Conservation (phyloP, 2,797 vertebrate genomes). For the Betta splendens region DNA sequence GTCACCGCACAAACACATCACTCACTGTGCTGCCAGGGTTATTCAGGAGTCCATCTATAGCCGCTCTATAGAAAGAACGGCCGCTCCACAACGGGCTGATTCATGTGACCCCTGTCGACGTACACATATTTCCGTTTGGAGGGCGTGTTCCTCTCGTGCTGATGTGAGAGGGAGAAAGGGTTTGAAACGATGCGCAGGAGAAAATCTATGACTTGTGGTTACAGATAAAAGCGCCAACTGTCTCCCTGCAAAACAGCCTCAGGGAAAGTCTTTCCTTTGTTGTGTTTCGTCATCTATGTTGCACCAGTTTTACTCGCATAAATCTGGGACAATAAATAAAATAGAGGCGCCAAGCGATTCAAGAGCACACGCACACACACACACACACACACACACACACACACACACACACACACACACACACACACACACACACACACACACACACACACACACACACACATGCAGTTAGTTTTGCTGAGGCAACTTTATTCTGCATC, state of each 20-base stretch:
- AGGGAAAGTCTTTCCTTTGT: conserved; percentile 20
- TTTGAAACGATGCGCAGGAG: conserved; percentile 5
- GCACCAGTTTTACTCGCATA: conserved; percentile 36
- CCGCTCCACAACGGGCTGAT: conserved; percentile 49
- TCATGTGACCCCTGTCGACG: conserved; percentile 37
- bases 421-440: too few species aligned
- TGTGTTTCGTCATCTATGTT: conserved; percentile 38
- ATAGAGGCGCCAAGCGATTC: conserved; percentile 4
- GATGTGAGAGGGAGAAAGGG: conserved; percentile 10
- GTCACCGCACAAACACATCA: conserved; percentile 68
- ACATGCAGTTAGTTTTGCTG: not conserved
- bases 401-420: not conserved
- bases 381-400: not conserved
- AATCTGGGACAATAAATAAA: conserved; percentile 30
- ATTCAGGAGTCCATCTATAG: conserved; percentile 72
- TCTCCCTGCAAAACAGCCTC: conserved; percentile 16
- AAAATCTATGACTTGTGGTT: conserved; percentile 12
- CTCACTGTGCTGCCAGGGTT: conserved; percentile 72
- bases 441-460: too few species aligned
- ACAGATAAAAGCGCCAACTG: conserved; percentile 27
- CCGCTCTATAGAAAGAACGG: conserved; percentile 65
- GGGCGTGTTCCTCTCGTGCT: not conserved
- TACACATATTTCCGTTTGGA: conserved; percentile 8
- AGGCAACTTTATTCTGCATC: conserved; percentile 11
- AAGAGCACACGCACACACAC: too few species aligned